Evolutionary conservation across 1,140 invertebrate genomes (phyloP), one percentile per base, ranked within the genome.

Genomic region (Papilio dardanus): DNA sequence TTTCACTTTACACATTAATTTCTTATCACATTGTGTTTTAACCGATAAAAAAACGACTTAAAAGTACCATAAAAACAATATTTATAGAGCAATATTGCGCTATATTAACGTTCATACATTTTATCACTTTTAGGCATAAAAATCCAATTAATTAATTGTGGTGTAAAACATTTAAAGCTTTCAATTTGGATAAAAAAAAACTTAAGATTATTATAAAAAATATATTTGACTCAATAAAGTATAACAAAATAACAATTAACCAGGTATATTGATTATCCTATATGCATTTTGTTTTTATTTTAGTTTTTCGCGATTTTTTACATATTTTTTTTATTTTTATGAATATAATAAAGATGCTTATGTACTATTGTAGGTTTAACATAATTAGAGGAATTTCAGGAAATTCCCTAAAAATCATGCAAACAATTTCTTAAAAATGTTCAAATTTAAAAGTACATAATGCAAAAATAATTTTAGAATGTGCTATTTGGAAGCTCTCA

Each of bases 231-330:
- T 62, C 28, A 62, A 28, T 4, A 30, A 14, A 62, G 10, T 28
- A 62, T 28, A 58, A 54, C 50, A 54, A 54, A 58, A 30, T 58
- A 58, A 30, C 24, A 62, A 62, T 62, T 30, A 28, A 62, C 21
- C 21, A 58, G 6, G 46, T 58, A 58, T 3, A 62, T 62, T 62
- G 54, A 62, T 46, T 19, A 62, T 62, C 14, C 4, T 28, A 2
- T 21, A 21, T 24, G 4, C 24, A 28, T 28, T 58, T 62, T 28
- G 12, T 24, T 54, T 4, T 7, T 54, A n/a, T n/a, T n/a, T 54
- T 12, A 54, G 10, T 8, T 54, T 12, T 54, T 21, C 10, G 8
- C 21, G 10, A 54, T 54, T 54, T 54, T 7, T 54, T 24, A 54
- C 50, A 54, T 2, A n/a, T 46, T n/a, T 46, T 3, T 2, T 37